phyloP scores from a whole-genome alignment of 1,140 invertebrate species.

The Zophobas atratus region DNA sequence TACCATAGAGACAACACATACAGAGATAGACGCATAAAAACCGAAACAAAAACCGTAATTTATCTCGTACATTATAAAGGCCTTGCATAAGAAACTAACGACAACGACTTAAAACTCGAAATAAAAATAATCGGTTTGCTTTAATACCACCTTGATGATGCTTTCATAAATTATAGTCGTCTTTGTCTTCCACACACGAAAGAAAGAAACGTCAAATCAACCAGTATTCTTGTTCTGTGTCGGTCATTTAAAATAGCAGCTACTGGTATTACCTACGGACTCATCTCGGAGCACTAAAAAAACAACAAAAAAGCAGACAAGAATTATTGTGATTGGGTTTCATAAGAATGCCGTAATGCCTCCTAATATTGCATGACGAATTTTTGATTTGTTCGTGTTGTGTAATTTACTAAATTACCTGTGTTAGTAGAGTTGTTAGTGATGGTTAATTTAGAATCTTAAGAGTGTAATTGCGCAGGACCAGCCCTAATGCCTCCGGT shows the following conservation, averaged over 20 bases:
- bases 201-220: constrained; percentile 26
- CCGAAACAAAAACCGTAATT: constrained; percentile 21
- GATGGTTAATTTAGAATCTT: constrained; percentile 15
- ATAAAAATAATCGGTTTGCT: constrained; percentile 43
- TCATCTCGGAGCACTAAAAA: constrained; percentile 19
- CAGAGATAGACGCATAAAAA: constrained; percentile 39
- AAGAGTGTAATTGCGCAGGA: neutral
- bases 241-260: constrained; percentile 41
- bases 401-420: constrained; percentile 32
- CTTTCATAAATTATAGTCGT: constrained; percentile 28
- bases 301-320: constrained; percentile 13
- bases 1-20: constrained; percentile 19
- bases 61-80: constrained; percentile 29
- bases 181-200: constrained; percentile 3
- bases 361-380: constrained; percentile 39
- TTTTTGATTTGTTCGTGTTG: constrained; percentile 27
- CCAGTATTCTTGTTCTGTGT: constrained; percentile 26
- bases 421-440: constrained; percentile 29
- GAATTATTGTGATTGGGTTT: constrained; percentile 36
- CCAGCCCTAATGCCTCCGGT: neutral
- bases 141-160: constrained; percentile 40
- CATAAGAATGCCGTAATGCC: constrained; percentile 32
- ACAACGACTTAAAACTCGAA: constrained; percentile 42
- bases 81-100: constrained; percentile 40
- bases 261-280: constrained; percentile 39